Evolutionary conservation across 2,113 vertebrate genomes (phyloP), one percentile per base, ranked within the genome.

Genomic region (Clinocottus analis): DNA sequence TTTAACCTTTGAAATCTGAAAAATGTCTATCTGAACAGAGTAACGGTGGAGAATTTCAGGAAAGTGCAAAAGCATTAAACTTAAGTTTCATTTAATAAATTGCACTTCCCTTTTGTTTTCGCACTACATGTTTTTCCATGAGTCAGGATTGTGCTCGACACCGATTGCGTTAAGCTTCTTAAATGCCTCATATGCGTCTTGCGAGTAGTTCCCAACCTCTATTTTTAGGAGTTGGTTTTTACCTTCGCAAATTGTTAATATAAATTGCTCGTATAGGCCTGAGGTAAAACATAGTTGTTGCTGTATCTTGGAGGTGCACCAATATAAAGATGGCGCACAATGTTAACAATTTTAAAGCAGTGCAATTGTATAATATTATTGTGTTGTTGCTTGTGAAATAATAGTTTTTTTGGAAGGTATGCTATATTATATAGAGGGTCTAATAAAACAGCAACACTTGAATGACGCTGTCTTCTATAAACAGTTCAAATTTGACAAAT

Each of bases 191-290:
- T 43, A 12, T 4, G 21, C 9, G 33, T 17, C 33, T 5, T 16
- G 51, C 19, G 27, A 65, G 35, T 11, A n/a, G 13, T 16, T 35
- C 13, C 12, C 1, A 19, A 53, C 5, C 23, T 27, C 35, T 21
- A 68, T 37, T 49, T 77, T 59, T 51, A 68, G 35, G 23, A 41
- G 25, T 13, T 45, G 59, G 29, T 47, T 60, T 72, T 60, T 33
- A 45, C 17, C 39, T 33, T 35, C 25, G 43, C 39, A 19, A 45
- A 45, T 7, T 55, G 35, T 58, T 25, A 58, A 23, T 58, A 14
- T 45, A 55, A 59, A 25, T 3, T n/a, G 2, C 6, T 51, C 49
- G n/a, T 49, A 39, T n/a, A 21, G 11, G 5, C 39, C 37, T 7
- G 0, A 45, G 35, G 21, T 33, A 12, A 75, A 58, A 66, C n/a